Base-by-base conservation (phyloP, 2,797 vertebrate species). In the Ctenopoma multispine region DNA sequence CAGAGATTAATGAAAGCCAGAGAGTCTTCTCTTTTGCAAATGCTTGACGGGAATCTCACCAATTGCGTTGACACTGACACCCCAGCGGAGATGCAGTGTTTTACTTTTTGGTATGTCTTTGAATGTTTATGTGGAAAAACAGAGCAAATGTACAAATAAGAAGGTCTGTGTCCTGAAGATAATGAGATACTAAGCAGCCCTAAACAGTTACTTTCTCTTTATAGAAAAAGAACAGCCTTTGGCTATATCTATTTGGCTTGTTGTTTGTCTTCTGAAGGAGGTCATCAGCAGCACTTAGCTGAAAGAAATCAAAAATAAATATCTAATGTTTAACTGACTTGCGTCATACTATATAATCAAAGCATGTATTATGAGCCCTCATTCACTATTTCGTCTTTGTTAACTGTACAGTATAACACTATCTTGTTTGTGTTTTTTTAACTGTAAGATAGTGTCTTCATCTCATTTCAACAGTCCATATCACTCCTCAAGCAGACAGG, bases 201-300 rank as follows among this genome's bases (percentile, higher is more conserved):
- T 58, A 80, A 34, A 59, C 23, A 38, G 1, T 5, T 7, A 9
- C 38, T 14, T 40, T 14, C 34, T 27, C 14, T 34, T 34, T 34
- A 34, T 20, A 36, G 62, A 78, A 40, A n/a, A 46, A 58, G 0
- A 59, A 66, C 54, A 75, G 60, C 80, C 41, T 34, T 36, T 47
- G 71, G 15, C 14, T 41, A 56, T 21, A 56, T 18, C 63, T 56
- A 34, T 43, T 46, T 54, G 17, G 47, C 2, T 60, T 20, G 13
- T n/a, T 4, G n/a, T 40, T 12, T 13, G 44, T 4, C 18, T 36
- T 54, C 21, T 58, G n/a, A 56, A 46, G 48, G 41, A 58, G 18
- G 7, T 61, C 64, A 56, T 0, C 21, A 51, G 62, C 27, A 72
- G 54, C 44, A 54, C 66, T 65, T 74, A 74, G 63, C 62, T 79